Evolutionary conservation across 2,113 vertebrate genomes (phyloP).

Genomic region (Engystomops pustulosus): DNA sequence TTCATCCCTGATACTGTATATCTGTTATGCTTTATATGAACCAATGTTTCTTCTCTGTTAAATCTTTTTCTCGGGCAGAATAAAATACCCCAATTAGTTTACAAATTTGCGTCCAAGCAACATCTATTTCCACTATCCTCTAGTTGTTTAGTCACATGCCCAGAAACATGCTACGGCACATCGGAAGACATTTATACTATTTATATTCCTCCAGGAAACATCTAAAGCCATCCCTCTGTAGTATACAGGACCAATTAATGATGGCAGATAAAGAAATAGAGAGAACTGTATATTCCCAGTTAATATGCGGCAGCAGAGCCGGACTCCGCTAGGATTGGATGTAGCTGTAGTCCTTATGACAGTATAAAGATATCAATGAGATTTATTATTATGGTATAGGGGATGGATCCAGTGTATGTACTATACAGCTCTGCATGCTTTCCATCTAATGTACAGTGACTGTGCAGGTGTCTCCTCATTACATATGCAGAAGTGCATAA

Average conservation of each 20-base stretch:
- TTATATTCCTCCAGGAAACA: neutral
- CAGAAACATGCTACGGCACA: neutral
- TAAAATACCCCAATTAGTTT: neutral
- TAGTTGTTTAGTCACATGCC: neutral
- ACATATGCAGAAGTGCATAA: neutral
- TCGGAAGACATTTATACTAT: neutral
- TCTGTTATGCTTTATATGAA: too few relatives aligned
- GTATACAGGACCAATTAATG: neutral
- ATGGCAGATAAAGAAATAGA: neutral
- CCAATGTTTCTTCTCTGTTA: neutral
- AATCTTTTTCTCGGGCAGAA: neutral
- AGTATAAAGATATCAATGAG: constrained; percentile 13
- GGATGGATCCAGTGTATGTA: neutral
- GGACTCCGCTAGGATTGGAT: neutral
- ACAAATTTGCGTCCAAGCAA: neutral
- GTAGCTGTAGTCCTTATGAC: constrained; percentile 3
- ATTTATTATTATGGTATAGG: neutral
- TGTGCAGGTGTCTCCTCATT: neutral
- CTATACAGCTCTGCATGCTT: constrained; percentile 11
- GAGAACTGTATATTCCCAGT: neutral
- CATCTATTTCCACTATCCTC: neutral
- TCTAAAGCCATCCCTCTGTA: neutral
- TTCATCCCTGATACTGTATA: too few relatives aligned
- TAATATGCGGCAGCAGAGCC: neutral
- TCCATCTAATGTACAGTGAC: neutral